Percentiles rank a stretch among this genome's conserved stretches.
These are phyloP conservation scores for Pediacus dermestoides DNA, from an alignment of 2,888 invertebrate species.

Conservation along the genomic window DNA sequence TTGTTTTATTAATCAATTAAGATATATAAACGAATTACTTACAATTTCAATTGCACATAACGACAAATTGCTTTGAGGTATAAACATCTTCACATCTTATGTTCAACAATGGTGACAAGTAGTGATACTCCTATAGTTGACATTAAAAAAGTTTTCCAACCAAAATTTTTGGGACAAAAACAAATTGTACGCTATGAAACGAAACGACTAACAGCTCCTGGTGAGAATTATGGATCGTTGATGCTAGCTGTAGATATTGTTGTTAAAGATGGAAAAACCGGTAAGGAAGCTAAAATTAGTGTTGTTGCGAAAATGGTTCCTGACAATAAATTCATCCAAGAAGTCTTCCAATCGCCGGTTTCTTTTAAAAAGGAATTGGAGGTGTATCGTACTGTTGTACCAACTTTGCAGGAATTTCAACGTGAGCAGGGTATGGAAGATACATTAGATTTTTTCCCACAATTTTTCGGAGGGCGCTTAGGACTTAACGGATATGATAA, in stretches of 20 bases:
- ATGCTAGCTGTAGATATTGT: slow-evolving; percentile 47
- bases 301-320: slow-evolving; percentile 26
- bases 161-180: too few relatives aligned
- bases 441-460: slow-evolving; percentile 44
- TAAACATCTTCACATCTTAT: too few relatives aligned
- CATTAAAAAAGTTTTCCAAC: too few relatives aligned
- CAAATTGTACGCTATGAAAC: too few relatives aligned
- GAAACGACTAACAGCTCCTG: slow-evolving; percentile 49
- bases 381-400: slow-evolving; percentile 51
- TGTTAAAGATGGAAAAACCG: slow-evolving; percentile 23
- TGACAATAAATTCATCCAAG: slow-evolving; percentile 31
- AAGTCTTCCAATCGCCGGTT: slow-evolving; percentile 50
- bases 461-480: slow-evolving; percentile 40
- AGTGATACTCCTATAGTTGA: too few relatives aligned
- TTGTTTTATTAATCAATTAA: too few relatives aligned
- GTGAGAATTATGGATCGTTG: slow-evolving; percentile 59
- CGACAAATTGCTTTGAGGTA: too few relatives aligned
- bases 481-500: slow-evolving; percentile 19
- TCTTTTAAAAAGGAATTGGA: slow-evolving; percentile 54
- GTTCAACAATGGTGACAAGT: too few relatives aligned
- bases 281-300: slow-evolving; percentile 15
- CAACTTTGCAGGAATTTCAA: slow-evolving; percentile 49
- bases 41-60: too few relatives aligned
- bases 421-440: slow-evolving; percentile 44
- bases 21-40: too few relatives aligned